phyloP scores from a whole-genome alignment of 2,797 vertebrate genomes.

The Hipposideros larvatus region DNA sequence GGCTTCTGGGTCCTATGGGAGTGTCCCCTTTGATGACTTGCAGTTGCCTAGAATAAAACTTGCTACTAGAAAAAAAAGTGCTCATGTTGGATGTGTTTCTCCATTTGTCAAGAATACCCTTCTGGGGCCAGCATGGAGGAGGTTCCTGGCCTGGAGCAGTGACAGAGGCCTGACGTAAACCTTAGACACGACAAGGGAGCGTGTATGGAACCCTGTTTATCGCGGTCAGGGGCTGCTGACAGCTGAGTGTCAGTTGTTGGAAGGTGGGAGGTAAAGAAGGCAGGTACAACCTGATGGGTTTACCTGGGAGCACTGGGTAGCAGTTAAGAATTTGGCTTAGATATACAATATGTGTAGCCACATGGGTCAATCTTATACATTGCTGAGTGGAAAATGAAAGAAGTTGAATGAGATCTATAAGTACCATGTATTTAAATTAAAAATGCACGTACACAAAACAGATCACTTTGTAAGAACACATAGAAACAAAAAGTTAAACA shows the following conservation, averaged over 20 bases:
- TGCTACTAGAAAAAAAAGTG: background rate
- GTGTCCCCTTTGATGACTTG: conserved; percentile 43
- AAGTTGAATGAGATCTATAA: background rate
- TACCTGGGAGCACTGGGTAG: rapidly evolving
- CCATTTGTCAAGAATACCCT: background rate
- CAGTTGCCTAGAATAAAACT: conserved; percentile 82
- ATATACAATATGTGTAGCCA: background rate
- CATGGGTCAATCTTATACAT: background rate
- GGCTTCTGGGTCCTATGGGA: conserved; percentile 46
- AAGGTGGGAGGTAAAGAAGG: background rate
- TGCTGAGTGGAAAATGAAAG: background rate
- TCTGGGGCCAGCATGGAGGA: background rate
- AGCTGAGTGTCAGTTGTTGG: background rate
- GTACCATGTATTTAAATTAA: background rate
- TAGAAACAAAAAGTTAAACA: background rate
- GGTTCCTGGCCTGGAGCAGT: background rate
- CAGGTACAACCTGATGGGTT: background rate
- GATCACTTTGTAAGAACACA: background rate
- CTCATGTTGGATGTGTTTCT: background rate
- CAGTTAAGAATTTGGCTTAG: background rate
- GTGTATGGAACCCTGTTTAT: rapidly evolving
- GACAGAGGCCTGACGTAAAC: background rate
- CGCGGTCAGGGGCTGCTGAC: background rate
- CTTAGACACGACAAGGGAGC: background rate
- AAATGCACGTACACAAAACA: background rate